Conservation (phyloP, 2,797 vertebrate genomes). For the Meda fulgida region DNA sequence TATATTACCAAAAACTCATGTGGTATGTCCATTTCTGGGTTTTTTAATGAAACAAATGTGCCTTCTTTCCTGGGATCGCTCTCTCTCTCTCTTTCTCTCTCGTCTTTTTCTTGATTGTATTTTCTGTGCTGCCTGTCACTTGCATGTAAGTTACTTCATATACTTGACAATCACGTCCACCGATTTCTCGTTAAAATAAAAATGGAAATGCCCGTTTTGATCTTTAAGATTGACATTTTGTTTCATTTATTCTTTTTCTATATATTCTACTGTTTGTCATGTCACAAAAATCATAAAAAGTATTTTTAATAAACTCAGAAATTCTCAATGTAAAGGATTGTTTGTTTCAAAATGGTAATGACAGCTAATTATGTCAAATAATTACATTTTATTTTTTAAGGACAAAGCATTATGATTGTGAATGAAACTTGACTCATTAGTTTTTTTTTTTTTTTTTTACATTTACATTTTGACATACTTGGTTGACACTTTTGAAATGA, state of each 20-base stretch:
- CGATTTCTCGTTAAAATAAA: constrained; percentile 51
- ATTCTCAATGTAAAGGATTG: not conserved
- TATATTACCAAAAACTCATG: not conserved
- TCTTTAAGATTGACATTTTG: constrained; percentile 3
- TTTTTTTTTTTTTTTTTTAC: too few relatives aligned
- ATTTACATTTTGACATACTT: not conserved
- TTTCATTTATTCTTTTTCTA: not conserved
- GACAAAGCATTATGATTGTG: not conserved
- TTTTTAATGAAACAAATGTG: constrained; percentile 51
- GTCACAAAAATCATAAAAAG: not conserved
- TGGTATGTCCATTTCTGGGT: not conserved
- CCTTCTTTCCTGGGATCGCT: constrained; percentile 60
- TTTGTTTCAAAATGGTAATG: too few relatives aligned
- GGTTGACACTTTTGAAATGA: not conserved
- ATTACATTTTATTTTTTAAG: not conserved
- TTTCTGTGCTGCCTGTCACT: constrained; percentile 48
- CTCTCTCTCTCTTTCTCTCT: not conserved
- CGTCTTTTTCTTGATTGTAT: constrained; percentile 27
- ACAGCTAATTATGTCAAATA: too few relatives aligned
- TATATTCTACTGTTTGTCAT: not conserved
- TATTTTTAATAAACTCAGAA: not conserved
- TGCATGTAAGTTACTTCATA: constrained; percentile 58
- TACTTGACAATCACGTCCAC: constrained; percentile 64
- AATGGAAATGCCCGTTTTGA: constrained; percentile 32
- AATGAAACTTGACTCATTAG: not conserved